phyloP scores from a whole-genome alignment of 2,113 vertebrate species.

The Myiozetetes cayanensis region DNA sequence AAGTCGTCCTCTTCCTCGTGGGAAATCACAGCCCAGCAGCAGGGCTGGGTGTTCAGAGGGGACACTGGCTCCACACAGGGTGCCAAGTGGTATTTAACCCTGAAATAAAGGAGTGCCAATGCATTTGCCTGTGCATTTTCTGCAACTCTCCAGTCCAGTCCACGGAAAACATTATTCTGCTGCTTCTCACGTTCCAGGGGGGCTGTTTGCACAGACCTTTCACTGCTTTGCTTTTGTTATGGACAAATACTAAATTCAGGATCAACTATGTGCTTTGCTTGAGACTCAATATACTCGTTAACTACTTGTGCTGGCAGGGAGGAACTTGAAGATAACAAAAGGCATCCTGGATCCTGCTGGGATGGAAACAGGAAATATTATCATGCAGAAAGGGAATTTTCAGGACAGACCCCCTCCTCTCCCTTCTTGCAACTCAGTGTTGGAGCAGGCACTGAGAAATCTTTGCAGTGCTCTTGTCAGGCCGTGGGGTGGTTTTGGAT shows the following conservation, averaged over 20 bases:
- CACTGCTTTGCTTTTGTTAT: background rate
- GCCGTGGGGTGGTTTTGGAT: background rate
- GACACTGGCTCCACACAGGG: background rate
- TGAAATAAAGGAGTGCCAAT: background rate
- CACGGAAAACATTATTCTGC: background rate
- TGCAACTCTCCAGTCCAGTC: background rate
- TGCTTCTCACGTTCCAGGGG: background rate
- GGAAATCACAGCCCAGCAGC: background rate
- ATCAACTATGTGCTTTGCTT: background rate
- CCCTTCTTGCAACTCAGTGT: fast-evolving
- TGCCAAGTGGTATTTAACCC: background rate
- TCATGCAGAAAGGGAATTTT: background rate
- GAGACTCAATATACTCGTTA: background rate
- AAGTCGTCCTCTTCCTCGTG: background rate
- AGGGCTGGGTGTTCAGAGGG: background rate
- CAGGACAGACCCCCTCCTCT: background rate
- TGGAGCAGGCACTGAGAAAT: background rate
- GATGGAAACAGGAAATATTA: slow-evolving; percentile 3
- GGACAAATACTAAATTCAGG: background rate
- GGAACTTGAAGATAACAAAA: background rate
- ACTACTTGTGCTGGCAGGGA: slow-evolving; percentile 6
- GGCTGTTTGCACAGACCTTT: background rate
- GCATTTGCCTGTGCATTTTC: background rate
- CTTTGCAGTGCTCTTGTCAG: background rate
- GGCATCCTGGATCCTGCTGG: background rate